Evolutionary conservation across 2,888 invertebrate species (phyloP).

Genomic region (Coenonympha arcania): DNA sequence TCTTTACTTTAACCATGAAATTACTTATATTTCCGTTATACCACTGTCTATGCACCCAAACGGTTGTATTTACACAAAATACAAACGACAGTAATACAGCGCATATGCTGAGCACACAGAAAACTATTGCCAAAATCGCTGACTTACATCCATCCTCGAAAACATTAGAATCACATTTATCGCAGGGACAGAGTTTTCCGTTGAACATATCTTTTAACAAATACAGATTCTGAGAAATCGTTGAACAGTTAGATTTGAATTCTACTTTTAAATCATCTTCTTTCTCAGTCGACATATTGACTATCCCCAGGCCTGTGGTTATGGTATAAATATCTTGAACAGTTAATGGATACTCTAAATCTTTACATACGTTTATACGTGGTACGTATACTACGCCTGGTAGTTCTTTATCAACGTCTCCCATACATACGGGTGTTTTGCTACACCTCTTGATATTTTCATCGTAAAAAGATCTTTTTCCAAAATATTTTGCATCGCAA

Average conservation of each 20-base stretch:
- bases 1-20: constrained; percentile 24
- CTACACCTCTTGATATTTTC: constrained; percentile 36
- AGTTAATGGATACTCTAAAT: constrained; percentile 43
- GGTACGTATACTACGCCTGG: constrained; percentile 50
- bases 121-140: constrained; percentile 42
- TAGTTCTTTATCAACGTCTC: constrained; percentile 35
- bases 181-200: constrained; percentile 41
- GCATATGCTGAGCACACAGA: constrained; percentile 37
- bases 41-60: constrained; percentile 36
- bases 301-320: constrained; percentile 43
- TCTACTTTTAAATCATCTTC: constrained; percentile 29
- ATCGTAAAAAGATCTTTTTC: constrained; percentile 43
- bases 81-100: constrained; percentile 36
- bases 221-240: constrained; percentile 53
- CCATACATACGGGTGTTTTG: constrained; percentile 38
- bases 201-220: constrained; percentile 46
- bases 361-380: constrained; percentile 46
- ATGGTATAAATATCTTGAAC: constrained; percentile 50
- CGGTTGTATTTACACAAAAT: constrained; percentile 33
- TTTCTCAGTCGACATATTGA: constrained; percentile 29
- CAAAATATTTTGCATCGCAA: constrained; percentile 54
- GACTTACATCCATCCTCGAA: constrained; percentile 36
- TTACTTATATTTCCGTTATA: constrained; percentile 31
- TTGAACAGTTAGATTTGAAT: constrained; percentile 48
- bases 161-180: constrained; percentile 33